Conservation (phyloP, 2,113 vertebrate species). For the Rousettus leschenaultii region DNA sequence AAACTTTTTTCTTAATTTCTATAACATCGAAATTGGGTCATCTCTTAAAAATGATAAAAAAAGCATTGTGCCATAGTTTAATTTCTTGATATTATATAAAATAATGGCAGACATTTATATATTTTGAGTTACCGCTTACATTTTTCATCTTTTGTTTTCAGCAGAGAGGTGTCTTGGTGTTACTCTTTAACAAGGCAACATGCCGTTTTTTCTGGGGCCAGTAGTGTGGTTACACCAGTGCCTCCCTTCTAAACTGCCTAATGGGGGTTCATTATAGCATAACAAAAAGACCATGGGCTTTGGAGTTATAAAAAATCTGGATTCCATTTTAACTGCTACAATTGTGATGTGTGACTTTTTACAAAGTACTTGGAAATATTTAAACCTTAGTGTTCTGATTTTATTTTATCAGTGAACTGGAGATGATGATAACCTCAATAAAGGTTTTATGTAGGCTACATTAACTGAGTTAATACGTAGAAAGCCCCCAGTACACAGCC, state of each 20-base stretch:
- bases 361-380: neutral
- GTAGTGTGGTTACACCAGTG: neutral
- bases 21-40: neutral
- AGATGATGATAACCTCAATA: neutral
- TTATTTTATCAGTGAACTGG: neutral
- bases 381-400: neutral
- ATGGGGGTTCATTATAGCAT: neutral
- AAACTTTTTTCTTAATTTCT: neutral
- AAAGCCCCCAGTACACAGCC: neutral
- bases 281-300: neutral
- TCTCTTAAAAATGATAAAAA: neutral
- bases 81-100: neutral
- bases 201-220: neutral
- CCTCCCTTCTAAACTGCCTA: neutral
- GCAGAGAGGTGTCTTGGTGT: neutral
- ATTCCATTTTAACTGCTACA: neutral
- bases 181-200: neutral
- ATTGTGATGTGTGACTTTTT: neutral
- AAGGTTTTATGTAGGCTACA: neutral
- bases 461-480: neutral
- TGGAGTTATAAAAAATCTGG: neutral
- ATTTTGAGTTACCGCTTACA: neutral
- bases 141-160: neutral
- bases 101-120: neutral
- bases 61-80: neutral